Percentiles rank a stretch among this genome's conserved stretches.
Evolutionary conservation across 2,888 invertebrate genomes (phyloP).

Genomic region (Polydrusus tereticollis): DNA sequence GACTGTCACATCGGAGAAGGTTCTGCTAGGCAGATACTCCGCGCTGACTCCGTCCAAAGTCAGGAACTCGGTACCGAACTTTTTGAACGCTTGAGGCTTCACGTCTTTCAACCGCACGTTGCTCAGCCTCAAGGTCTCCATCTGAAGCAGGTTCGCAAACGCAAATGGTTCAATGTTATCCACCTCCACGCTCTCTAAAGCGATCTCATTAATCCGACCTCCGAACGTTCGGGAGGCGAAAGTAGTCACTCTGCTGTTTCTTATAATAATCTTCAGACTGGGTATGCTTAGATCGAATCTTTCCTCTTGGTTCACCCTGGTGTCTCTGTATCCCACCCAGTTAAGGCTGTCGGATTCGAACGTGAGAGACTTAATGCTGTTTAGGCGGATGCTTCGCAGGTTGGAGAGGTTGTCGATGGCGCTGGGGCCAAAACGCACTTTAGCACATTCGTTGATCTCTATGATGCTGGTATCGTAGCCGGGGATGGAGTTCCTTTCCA

Average conservation of each 20-base stretch:
- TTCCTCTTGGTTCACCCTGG: conserved; percentile 56
- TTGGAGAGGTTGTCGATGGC: conserved; percentile 74
- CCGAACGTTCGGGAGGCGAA: conserved; percentile 74
- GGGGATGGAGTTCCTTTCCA: conserved; percentile 60
- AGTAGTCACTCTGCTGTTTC: conserved; percentile 65
- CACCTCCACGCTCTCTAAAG: conserved; percentile 74
- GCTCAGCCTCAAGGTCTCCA: conserved; percentile 73
- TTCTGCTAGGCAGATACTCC: conserved; percentile 75
- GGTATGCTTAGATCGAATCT: conserved; percentile 59
- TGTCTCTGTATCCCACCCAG: conserved; percentile 68
- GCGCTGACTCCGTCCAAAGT: conserved; percentile 75
- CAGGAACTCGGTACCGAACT: conserved; percentile 78
- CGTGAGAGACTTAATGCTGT: conserved; percentile 73
- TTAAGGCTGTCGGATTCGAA: conserved; percentile 74
- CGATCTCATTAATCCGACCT: conserved; percentile 79
- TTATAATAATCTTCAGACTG: conserved; percentile 65
- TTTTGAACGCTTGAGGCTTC: conserved; percentile 82
- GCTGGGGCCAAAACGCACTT: conserved; percentile 72
- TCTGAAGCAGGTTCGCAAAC: conserved; percentile 75
- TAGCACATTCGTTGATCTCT: conserved; percentile 76
- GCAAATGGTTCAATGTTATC: conserved; percentile 78
- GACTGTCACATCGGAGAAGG: conserved; percentile 81
- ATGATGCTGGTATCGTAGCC: conserved; percentile 65
- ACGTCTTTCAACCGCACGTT: conserved; percentile 74
- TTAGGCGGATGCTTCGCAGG: conserved; percentile 75